Evolutionary conservation across 2,888 invertebrate species (phyloP).

Genomic region (Aleiodes alternator): DNA sequence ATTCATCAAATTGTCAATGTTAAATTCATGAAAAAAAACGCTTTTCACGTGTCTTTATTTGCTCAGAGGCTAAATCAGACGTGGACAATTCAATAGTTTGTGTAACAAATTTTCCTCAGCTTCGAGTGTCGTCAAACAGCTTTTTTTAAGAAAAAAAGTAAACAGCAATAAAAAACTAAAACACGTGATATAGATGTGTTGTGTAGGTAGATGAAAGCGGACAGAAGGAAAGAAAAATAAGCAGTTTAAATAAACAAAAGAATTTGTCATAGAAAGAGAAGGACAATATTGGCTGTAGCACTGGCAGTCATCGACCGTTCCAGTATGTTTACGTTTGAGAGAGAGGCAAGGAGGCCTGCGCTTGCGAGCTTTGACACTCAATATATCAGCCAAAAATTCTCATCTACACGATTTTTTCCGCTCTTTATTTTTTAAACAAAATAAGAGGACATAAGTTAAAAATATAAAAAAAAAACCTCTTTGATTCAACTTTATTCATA

Average conservation of each 20-base stretch:
- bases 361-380: constrained; percentile 8
- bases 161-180: not conserved
- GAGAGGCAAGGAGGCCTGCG: constrained; percentile 46
- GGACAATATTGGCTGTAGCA: constrained; percentile 1
- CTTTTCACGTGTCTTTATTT: too few species aligned
- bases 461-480: too few species aligned
- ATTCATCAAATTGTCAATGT: too few species aligned
- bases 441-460: not conserved
- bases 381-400: not conserved
- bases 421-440: not conserved
- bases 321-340: constrained; percentile 62
- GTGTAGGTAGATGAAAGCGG: not conserved
- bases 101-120: too few species aligned
- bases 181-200: not conserved
- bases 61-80: too few species aligned
- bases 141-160: not conserved
- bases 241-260: constrained; percentile 5
- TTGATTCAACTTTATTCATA: too few species aligned
- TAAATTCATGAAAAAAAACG: too few species aligned
- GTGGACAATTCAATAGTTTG: too few species aligned
- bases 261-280: constrained; percentile 11
- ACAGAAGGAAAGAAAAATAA: not conserved
- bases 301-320: constrained; percentile 62
- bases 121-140: too few species aligned
- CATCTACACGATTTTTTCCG: not conserved